Evolutionary conservation across 2,797 vertebrate genomes (phyloP), one percentile per base, ranked within the genome.

Genomic region (Psittacula echo): DNA sequence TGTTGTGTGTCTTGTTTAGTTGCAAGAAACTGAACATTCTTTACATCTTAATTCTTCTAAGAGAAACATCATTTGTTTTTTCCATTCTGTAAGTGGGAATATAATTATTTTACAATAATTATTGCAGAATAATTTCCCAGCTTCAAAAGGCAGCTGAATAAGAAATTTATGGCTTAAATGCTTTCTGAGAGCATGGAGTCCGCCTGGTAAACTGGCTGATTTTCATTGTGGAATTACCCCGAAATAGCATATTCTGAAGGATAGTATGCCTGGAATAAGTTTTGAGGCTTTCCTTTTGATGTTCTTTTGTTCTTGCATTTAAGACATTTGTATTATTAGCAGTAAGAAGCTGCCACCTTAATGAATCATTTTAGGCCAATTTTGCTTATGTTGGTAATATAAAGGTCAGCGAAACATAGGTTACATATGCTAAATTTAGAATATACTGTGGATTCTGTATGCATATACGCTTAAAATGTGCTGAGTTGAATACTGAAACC

Each of bases 211-310:
- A 51, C 22, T 54, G 34, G 24, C 32, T 68, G 34, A 12, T 62
- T 56, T 79, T 66, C 14, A 10, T 0, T 21, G 26, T 62, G 39
- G 47, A 73, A 50, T 42, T 82, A 7, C 9, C 13, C 37, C 2
- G 12, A 47, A 37, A 9, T 23, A 71, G 5, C 1, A 0, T 54
- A 2, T 83, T 82, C 21, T 23, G 47, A 41, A 51, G 1, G 2
- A 44, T 16, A 17, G 10, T 19, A 26, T 0, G 2, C 2, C 1
- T 50, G 34, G 13, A 48, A 4, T 16, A 56, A 44, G 37, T 20
- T 27, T 29, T 3, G 12, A 37, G 39, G 5, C 19, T 80, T 93
- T 66, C 10, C 23, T 61, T 81, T 22, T 26, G 42, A 5, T 3
- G 0, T 10, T 24, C 34, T 72, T 45, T 79, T 89, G 6, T 29